phyloP scores from a whole-genome alignment of 2,888 invertebrate species.

The Drosophila putrida region DNA sequence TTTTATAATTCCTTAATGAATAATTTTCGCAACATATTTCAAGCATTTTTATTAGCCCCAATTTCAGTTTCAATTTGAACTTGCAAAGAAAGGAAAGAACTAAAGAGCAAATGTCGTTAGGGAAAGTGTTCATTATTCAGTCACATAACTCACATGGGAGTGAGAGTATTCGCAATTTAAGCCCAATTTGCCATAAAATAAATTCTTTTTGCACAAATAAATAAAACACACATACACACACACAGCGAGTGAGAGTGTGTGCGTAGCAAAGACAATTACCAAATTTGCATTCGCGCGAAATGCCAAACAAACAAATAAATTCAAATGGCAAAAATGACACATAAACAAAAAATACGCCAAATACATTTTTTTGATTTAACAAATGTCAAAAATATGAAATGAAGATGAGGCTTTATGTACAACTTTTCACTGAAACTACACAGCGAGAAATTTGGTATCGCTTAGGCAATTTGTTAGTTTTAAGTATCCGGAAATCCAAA shows the following conservation, averaged over 20 bases:
- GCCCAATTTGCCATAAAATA: slow-evolving; percentile 65
- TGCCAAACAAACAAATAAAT: slow-evolving; percentile 79
- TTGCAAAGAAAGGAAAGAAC: slow-evolving; percentile 3
- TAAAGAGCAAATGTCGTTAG: slow-evolving; percentile 29
- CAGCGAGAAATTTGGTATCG: slow-evolving; percentile 42
- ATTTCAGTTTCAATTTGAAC: slow-evolving; percentile 2
- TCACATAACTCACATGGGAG: slow-evolving; percentile 53
- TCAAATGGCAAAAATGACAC: slow-evolving; percentile 71
- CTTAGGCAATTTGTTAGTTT: no score
- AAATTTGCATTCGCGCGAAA: slow-evolving; percentile 74
- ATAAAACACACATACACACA: slow-evolving; percentile 49
- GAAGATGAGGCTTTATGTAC: slow-evolving; percentile 62
- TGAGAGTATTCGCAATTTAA: slow-evolving; percentile 49
- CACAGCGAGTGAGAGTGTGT: background rate
- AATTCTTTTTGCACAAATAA: slow-evolving; percentile 64
- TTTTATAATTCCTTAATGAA: slow-evolving; percentile 1
- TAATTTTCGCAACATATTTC: slow-evolving; percentile 12
- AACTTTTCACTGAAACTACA: slow-evolving; percentile 57
- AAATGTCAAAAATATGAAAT: slow-evolving; percentile 74
- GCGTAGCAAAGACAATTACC: slow-evolving; percentile 64
- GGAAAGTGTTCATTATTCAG: slow-evolving; percentile 49
- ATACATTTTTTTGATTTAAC: slow-evolving; percentile 78
- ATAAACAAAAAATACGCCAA: slow-evolving; percentile 59
- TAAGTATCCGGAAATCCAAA: no score
- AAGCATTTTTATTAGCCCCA: slow-evolving; percentile 20